Conservation (phyloP, 2,888 invertebrate species). For the Mayetiola destructor region DNA sequence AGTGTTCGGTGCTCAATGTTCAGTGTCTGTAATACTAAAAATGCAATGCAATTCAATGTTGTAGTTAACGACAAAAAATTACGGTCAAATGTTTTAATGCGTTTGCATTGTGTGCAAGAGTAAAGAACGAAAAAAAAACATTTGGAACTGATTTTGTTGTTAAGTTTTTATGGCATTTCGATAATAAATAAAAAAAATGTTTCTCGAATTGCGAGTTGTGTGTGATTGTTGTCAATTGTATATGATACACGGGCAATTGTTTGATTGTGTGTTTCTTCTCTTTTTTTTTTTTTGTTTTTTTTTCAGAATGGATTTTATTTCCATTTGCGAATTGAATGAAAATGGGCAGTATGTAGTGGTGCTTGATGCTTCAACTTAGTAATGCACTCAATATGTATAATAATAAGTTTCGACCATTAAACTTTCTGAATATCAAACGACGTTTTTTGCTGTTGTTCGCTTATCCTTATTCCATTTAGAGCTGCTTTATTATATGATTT, state of each 20-base stretch:
- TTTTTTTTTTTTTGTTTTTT: too few species aligned
- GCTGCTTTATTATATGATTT: not conserved
- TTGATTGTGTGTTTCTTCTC: not conserved
- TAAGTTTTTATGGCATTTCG: not conserved
- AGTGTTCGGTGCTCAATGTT: not conserved
- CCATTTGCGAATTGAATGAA: too few species aligned
- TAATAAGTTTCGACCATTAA: slow-evolving; percentile 12
- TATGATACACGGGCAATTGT: not conserved
- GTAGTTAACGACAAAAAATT: not conserved
- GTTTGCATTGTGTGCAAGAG: not conserved
- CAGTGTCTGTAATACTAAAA: too few species aligned
- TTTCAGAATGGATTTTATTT: too few species aligned
- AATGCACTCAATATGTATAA: slow-evolving; percentile 5
- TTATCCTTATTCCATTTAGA: too few species aligned
- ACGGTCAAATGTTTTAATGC: not conserved
- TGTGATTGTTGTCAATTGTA: too few species aligned
- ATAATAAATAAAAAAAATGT: not conserved
- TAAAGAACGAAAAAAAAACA: too few species aligned
- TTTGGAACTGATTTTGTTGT: too few species aligned
- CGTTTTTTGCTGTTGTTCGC: too few species aligned
- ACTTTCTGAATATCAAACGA: slow-evolving; percentile 1
- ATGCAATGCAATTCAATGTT: too few species aligned
- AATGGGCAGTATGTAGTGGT: not conserved
- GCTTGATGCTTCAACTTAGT: not conserved
- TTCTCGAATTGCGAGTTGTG: too few species aligned